Evolutionary conservation across 2,888 invertebrate species (phyloP).

Genomic region (Dysmachus trigonus): DNA sequence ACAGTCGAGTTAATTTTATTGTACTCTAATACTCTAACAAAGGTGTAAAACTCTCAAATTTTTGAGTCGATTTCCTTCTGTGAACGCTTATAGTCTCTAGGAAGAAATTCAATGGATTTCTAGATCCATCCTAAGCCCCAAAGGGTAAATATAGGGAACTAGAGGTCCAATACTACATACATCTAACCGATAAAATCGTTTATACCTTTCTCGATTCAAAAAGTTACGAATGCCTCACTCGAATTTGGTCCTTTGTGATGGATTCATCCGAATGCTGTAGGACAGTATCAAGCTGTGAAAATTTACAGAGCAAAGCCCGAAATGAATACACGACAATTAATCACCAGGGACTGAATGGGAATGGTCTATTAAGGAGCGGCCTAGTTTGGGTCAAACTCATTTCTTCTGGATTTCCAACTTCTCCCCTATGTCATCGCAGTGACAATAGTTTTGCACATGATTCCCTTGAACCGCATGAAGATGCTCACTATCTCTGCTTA

Average conservation of each 20-base stretch:
- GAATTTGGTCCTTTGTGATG: neutral
- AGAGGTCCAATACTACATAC: neutral
- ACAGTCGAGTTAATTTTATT: no score
- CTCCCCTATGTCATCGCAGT: neutral
- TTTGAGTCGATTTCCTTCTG: neutral
- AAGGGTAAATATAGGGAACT: neutral
- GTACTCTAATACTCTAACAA: no score
- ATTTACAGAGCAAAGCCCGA: neutral
- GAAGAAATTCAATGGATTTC: neutral
- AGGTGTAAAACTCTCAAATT: no score
- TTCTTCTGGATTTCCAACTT: neutral
- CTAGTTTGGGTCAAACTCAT: neutral
- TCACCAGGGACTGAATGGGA: neutral
- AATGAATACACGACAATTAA: neutral
- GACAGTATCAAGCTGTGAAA: neutral
- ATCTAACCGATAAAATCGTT: neutral
- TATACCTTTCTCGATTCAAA: neutral
- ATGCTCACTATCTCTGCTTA: neutral
- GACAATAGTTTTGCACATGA: neutral
- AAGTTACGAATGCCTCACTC: neutral
- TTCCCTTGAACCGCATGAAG: neutral
- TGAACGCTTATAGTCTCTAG: neutral
- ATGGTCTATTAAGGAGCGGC: neutral
- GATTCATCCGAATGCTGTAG: neutral
- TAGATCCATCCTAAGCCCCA: neutral